Base-by-base conservation (phyloP, 1,140 invertebrate species). In the Micrasema longulum region DNA sequence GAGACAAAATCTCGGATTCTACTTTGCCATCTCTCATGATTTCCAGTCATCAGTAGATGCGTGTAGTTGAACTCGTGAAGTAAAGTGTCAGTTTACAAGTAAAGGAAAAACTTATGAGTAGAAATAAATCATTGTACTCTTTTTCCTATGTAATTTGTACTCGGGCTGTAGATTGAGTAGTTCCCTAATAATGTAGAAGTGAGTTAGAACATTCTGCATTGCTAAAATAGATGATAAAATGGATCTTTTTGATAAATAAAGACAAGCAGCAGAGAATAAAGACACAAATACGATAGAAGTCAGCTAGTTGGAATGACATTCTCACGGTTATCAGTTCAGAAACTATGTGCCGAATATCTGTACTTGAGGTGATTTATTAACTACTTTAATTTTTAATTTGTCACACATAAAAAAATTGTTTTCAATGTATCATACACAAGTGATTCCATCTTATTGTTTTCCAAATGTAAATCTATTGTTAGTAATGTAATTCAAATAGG, bases 401-500 rank as follows among this genome's bases (percentile, higher is more conserved):
- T 31, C 60, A 47, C 60, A 47, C 31, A 4, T 48, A 64, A 62
- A n/a, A 41, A 41, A 62, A 47, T 31, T 48, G 23, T 64, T 64
- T 47, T 41, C 41, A 45, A 64, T 64, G 60, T 64, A 64, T 64
- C 41, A 64, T 64, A 47, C 48, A 64, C 62, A 35, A 57, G 70
- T 48, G 70, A 57, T 64, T 70, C 22, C n/a, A 38, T 71, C 55
- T 67, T 48, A 67, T 67, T 69, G 41, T 52, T 73, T 73, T 73
- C 64, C 65, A 73, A 69, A 69, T 73, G 72, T 69, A 69, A 69
- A 69, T 69, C 47, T 73, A 73, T 65, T 73, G 62, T 71, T 71
- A 75, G 60, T 70, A 38, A 72, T 63, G 71, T 69, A 71, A 75
- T 73, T 71, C 71, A 70, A 73, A 71, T 76, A 73, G 70, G 71